Conservation (phyloP, 2,113 vertebrate species). For the Gnathonemus longibarbis region DNA sequence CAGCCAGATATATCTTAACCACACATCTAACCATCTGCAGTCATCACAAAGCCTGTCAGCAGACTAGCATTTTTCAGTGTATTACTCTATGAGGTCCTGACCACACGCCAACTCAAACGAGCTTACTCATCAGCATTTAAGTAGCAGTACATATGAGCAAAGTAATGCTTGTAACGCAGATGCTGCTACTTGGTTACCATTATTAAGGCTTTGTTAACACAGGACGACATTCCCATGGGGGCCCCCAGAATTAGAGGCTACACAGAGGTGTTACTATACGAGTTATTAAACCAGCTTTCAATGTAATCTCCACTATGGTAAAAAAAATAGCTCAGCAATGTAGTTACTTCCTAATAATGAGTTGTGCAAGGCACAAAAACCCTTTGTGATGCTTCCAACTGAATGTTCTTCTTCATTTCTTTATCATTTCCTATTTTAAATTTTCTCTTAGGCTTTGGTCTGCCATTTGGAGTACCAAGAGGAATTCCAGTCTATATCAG, state of each 20-base stretch:
- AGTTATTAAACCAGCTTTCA: not conserved
- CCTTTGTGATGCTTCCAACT: not conserved
- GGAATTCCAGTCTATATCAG: not conserved
- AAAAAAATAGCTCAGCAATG: not conserved
- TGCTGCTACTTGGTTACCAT: not conserved
- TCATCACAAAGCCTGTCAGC: not conserved
- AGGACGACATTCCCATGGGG: not conserved
- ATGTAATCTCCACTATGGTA: not conserved
- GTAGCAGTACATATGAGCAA: not conserved
- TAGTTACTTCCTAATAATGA: not conserved
- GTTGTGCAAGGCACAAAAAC: not conserved
- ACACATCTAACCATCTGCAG: not conserved
- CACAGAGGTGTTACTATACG: not conserved
- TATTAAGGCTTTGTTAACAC: not conserved
- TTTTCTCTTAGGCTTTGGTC: not conserved
- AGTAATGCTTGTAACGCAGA: not conserved
- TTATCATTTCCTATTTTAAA: not conserved
- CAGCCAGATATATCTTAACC: not conserved
- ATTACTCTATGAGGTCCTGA: not conserved
- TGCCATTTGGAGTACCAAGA: not conserved
- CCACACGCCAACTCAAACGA: not conserved
- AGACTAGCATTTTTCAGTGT: not conserved
- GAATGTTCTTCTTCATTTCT: not conserved
- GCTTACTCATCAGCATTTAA: not conserved
- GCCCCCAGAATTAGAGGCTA: not conserved